Conservation (phyloP, 2,797 vertebrate species). For the Dermochelys coriacea region DNA sequence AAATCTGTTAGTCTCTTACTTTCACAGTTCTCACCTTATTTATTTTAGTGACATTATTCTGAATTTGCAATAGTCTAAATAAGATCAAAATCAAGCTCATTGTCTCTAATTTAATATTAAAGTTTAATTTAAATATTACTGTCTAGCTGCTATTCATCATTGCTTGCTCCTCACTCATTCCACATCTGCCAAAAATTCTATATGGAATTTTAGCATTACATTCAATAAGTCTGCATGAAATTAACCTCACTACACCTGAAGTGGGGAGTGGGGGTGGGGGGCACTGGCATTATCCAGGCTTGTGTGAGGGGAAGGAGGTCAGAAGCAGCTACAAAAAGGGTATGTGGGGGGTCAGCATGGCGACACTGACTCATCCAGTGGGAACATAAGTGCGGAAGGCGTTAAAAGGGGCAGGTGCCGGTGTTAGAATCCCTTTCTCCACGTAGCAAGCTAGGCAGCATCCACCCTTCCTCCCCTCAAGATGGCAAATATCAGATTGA, state of each 20-base stretch:
- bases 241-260: background rate
- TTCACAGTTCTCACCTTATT: background rate
- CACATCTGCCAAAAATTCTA: background rate
- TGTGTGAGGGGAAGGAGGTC: too few species aligned
- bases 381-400: too few species aligned
- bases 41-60: background rate
- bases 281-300: too few species aligned
- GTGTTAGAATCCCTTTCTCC: too few species aligned
- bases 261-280: too few species aligned
- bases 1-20: background rate
- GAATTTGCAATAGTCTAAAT: background rate
- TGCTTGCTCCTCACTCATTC: background rate
- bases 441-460: too few species aligned
- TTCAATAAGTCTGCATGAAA: background rate
- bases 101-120: background rate
- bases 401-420: too few species aligned
- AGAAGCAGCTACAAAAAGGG: too few species aligned
- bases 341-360: too few species aligned
- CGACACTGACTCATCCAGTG: too few species aligned
- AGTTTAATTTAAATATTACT: background rate
- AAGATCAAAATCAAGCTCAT: background rate
- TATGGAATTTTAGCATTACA: accelerated
- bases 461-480: too few species aligned
- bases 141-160: background rate
- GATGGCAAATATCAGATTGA: too few species aligned